Evolutionary conservation across 2,888 invertebrate species (phyloP).

Genomic region (Chaetogeoica ovagalla): DNA sequence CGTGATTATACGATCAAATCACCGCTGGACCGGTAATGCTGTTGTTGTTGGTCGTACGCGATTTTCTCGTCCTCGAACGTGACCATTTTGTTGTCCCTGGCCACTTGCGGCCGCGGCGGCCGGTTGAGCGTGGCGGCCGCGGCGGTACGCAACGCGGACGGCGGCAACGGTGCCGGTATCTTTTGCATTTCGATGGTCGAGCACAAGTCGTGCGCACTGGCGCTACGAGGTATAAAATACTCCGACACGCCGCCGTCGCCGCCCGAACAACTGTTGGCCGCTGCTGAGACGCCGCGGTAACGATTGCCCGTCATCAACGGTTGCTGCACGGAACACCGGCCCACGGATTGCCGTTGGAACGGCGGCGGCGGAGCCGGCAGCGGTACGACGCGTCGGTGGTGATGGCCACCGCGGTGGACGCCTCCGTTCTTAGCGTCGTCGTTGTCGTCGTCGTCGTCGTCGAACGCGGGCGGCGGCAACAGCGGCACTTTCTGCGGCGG

Average conservation of each 20-base stretch:
- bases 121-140: conserved; percentile 51
- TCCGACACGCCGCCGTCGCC: conserved; percentile 62
- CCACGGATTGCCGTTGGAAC: conserved; percentile 35
- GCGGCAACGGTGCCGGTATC: conserved; percentile 57
- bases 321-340: conserved; percentile 46
- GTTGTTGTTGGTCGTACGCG: conserved; percentile 9
- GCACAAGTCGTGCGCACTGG: conserved; percentile 77
- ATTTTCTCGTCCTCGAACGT: conserved; percentile 74
- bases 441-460: conserved; percentile 9
- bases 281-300: not conserved
- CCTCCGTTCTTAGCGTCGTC: conserved; percentile 39
- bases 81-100: conserved; percentile 76
- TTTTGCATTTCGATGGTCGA: conserved; percentile 67
- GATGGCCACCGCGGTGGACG: conserved; percentile 53
- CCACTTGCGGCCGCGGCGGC: conserved; percentile 51
- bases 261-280: not conserved
- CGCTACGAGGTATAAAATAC: conserved; percentile 81
- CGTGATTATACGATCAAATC: conserved; percentile 20
- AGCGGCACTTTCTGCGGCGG: not conserved
- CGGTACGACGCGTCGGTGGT: conserved; percentile 55
- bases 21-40: conserved; percentile 23
- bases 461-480: conserved; percentile 37
- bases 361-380: conserved; percentile 53
- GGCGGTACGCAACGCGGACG: conserved; percentile 59
- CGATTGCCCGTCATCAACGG: conserved; percentile 21